phyloP scores from a whole-genome alignment of 2,797 vertebrate species.

The Champsocephalus gunnari region DNA sequence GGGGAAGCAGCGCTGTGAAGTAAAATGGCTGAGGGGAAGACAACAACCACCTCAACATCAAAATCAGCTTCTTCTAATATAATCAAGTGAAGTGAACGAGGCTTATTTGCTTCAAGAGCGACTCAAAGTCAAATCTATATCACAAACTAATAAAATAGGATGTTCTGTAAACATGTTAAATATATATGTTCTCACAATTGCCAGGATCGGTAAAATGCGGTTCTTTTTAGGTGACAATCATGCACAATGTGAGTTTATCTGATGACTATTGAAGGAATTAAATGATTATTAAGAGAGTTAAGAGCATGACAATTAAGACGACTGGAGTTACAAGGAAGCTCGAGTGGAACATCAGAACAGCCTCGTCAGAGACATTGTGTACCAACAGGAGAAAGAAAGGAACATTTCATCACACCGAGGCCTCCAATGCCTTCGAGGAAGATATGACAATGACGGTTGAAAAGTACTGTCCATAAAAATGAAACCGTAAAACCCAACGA shows the following conservation, averaged over 20 bases:
- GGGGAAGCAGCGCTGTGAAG: slow-evolving; percentile 35
- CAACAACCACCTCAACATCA: background rate
- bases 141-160: background rate
- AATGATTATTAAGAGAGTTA: background rate
- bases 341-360: background rate
- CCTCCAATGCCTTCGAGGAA: no score
- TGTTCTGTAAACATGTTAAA: background rate
- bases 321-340: background rate
- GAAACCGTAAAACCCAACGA: background rate
- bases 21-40: slow-evolving; percentile 29
- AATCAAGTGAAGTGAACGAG: background rate
- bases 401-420: no score
- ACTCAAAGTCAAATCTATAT: background rate
- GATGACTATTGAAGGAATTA: background rate
- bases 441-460: no score
- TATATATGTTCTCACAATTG: background rate
- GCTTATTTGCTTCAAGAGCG: background rate
- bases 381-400: background rate
- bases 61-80: background rate
- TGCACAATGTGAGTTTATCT: background rate
- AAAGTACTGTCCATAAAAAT: no score
- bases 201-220: background rate
- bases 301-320: background rate
- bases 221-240: background rate
- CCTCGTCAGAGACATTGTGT: background rate